Evolutionary conservation across 1,140 invertebrate genomes (phyloP).

Genomic region (Pararge aegeria): DNA sequence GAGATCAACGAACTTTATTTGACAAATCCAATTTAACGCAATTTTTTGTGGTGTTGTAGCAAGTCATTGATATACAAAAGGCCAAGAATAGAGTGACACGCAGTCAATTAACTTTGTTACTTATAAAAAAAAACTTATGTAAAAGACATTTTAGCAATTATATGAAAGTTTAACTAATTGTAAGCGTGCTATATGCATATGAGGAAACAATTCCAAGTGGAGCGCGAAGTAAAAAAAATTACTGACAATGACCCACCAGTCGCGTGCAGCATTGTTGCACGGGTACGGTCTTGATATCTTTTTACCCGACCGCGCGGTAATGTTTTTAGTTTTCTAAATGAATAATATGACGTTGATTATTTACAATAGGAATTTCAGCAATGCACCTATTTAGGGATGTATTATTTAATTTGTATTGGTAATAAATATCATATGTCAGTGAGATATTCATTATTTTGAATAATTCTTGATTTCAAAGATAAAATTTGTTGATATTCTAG

Average conservation of each 20-base stretch:
- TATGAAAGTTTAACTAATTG: slow-evolving; percentile 19
- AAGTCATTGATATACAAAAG: background rate
- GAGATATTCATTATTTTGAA: too few species aligned
- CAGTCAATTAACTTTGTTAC: background rate
- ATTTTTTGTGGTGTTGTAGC: background rate
- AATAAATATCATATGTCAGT: too few species aligned
- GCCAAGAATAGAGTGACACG: background rate
- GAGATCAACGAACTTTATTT: slow-evolving; percentile 7
- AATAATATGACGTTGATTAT: background rate
- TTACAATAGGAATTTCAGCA: too few species aligned
- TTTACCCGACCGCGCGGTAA: too few species aligned
- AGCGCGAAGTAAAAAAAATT: slow-evolving; percentile 34
- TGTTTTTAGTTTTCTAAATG: slow-evolving; percentile 44
- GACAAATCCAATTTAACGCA: background rate
- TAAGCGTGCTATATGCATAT: slow-evolving; percentile 28
- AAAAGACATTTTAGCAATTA: slow-evolving; percentile 9
- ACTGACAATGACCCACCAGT: slow-evolving; percentile 54
- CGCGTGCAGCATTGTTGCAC: slow-evolving; percentile 32
- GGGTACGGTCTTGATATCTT: slow-evolving; percentile 32
- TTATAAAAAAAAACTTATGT: slow-evolving; percentile 6
- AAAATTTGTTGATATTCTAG: too few species aligned
- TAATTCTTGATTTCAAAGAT: too few species aligned
- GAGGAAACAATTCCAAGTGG: slow-evolving; percentile 41
- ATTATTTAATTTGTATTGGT: too few species aligned
- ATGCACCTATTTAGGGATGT: too few species aligned